phyloP scores from a whole-genome alignment of 2,888 invertebrate genomes.

The Harpalus rubripes region DNA sequence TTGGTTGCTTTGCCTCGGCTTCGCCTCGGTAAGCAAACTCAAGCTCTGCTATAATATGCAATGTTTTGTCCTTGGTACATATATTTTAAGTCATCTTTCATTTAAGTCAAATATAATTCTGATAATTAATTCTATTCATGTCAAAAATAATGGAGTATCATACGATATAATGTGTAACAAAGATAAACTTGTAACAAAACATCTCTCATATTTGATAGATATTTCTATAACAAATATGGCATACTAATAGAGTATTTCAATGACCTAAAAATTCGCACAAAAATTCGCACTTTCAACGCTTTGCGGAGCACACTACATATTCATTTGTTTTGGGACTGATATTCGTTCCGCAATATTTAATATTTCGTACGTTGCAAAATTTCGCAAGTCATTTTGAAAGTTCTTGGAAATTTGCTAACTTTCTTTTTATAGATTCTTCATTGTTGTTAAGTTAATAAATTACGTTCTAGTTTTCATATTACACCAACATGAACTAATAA shows the following conservation, averaged over 20 bases:
- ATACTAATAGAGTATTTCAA: not conserved
- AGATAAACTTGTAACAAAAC: too few species aligned
- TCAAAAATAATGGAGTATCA: too few species aligned
- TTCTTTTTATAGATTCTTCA: constrained; percentile 21
- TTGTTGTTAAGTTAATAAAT: not conserved
- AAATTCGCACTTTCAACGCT: constrained; percentile 27
- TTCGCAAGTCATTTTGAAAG: constrained; percentile 37
- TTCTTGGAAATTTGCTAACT: constrained; percentile 6
- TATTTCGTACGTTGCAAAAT: constrained; percentile 21
- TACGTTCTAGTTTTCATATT: not conserved
- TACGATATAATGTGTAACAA: too few species aligned
- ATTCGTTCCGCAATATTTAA: constrained; percentile 19
- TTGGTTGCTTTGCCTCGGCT: too few species aligned
- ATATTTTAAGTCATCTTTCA: too few species aligned
- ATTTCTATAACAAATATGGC: too few species aligned
- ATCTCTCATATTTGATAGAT: too few species aligned
- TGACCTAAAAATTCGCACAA: constrained; percentile 10
- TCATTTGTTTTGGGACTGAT: not conserved
- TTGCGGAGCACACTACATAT: not conserved
- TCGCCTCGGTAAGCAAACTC: too few species aligned
- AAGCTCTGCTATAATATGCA: too few species aligned
- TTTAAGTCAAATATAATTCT: too few species aligned
- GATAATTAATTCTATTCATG: too few species aligned
- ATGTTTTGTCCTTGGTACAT: too few species aligned
- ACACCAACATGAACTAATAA: not conserved